Conservation (phyloP, 2,797 vertebrate species). For the Linurgus olivaceus region DNA sequence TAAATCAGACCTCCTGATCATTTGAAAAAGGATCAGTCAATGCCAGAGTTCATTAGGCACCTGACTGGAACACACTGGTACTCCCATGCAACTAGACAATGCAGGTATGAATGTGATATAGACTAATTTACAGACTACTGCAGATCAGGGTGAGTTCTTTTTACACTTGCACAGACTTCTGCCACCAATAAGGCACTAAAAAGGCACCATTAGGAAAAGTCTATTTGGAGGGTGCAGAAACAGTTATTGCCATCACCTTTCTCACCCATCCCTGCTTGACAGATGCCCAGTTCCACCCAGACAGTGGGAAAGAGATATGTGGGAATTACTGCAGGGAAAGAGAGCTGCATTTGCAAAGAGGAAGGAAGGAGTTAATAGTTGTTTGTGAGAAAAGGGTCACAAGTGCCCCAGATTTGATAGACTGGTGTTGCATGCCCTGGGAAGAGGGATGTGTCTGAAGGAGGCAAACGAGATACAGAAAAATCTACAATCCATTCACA, state of each 20-base stretch:
- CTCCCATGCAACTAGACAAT: neutral
- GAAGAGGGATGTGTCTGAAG: neutral
- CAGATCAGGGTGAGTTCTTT: neutral
- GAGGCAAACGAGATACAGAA: neutral
- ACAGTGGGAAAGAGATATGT: neutral
- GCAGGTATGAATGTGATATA: neutral
- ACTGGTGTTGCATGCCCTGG: neutral
- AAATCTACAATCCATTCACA: neutral
- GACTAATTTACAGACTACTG: neutral
- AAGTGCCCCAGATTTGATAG: neutral
- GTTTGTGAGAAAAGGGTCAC: neutral
- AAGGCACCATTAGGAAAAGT: neutral
- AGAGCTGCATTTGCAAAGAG: neutral
- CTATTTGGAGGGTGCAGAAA: neutral
- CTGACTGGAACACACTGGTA: neutral
- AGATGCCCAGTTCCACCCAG: neutral
- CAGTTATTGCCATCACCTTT: neutral
- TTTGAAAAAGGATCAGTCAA: neutral
- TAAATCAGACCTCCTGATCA: neutral
- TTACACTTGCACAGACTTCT: neutral
- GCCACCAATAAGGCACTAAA: neutral
- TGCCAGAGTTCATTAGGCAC: neutral
- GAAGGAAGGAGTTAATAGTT: neutral
- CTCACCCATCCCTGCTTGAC: neutral
- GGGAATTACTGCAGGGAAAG: neutral